Conservation (phyloP, 2,113 vertebrate genomes). For the Macquaria ambigua region DNA sequence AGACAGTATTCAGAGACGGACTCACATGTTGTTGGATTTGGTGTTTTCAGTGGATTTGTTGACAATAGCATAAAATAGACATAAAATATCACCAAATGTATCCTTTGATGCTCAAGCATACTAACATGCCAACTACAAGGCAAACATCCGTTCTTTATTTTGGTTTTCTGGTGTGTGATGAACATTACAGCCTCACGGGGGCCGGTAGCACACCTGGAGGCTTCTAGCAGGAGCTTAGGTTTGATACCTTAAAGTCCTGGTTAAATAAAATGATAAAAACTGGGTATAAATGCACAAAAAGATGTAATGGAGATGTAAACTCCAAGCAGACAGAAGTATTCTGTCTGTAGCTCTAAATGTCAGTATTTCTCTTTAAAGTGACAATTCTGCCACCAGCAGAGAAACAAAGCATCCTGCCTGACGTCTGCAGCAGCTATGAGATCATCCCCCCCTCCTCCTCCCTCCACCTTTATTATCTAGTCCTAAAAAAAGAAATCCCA, state of each 20-base stretch:
- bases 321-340: not conserved
- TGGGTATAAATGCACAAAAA: not conserved
- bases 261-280: not conserved
- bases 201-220: not conserved
- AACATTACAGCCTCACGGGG: not conserved
- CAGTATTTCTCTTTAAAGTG: conserved; percentile 23
- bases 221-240: not conserved
- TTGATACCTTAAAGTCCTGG: not conserved
- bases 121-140: not conserved
- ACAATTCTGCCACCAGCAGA: conserved; percentile 25
- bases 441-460: conserved; percentile 52
- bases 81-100: too few species aligned
- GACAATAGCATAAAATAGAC: too few species aligned
- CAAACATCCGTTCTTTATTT: not conserved
- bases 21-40: too few species aligned
- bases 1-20: too few species aligned
- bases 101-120: too few species aligned
- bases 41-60: too few species aligned
- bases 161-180: not conserved
- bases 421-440: conserved; percentile 64
- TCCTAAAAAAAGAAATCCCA: conserved; percentile 49
- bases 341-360: not conserved
- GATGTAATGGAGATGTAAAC: not conserved
- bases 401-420: conserved; percentile 55
- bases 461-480: conserved; percentile 54